Conservation (phyloP, 2,113 vertebrate species). For the Aldabrachelys gigantea region DNA sequence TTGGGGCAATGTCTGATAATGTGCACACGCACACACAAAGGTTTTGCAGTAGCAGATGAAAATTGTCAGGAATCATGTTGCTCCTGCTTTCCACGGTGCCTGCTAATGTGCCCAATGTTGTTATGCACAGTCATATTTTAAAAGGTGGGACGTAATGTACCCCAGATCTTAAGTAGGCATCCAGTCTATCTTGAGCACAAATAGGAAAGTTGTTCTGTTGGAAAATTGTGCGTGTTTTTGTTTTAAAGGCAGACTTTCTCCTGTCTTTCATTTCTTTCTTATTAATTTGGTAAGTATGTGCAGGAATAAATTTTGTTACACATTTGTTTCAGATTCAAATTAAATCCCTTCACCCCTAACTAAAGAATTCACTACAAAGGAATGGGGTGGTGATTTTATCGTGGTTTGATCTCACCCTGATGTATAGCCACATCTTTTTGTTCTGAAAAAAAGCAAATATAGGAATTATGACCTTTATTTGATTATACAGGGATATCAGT, state of each 20-base stretch:
- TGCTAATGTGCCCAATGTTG: background rate
- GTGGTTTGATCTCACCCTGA: slow-evolving; percentile 40
- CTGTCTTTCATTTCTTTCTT: slow-evolving; percentile 36
- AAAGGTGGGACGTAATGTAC: background rate
- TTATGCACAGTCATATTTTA: background rate
- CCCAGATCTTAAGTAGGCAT: background rate
- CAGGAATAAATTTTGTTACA: slow-evolving; percentile 44
- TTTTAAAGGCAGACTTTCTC: slow-evolving; percentile 38
- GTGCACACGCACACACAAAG: background rate
- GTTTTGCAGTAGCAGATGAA: background rate
- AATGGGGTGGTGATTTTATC: slow-evolving; percentile 23
- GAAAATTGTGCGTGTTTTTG: slow-evolving; percentile 9
- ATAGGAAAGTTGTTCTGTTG: background rate
- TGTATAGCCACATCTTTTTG: slow-evolving; percentile 24
- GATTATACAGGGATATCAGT: slow-evolving; percentile 20
- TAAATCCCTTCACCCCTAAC: slow-evolving; percentile 11
- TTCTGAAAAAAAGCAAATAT: slow-evolving; percentile 52
- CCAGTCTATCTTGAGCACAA: background rate
- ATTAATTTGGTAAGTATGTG: slow-evolving; percentile 35
- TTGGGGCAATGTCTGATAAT: background rate
- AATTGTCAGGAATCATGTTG: background rate
- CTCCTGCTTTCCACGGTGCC: background rate
- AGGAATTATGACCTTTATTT: slow-evolving; percentile 62
- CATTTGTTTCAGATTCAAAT: slow-evolving; percentile 53
- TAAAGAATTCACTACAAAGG: background rate